A percentile compares a stretch with the other conserved stretches of the same genome.
phyloP scores from a whole-genome alignment of 2,888 invertebrate genomes.

The Girardia tigrina region DNA sequence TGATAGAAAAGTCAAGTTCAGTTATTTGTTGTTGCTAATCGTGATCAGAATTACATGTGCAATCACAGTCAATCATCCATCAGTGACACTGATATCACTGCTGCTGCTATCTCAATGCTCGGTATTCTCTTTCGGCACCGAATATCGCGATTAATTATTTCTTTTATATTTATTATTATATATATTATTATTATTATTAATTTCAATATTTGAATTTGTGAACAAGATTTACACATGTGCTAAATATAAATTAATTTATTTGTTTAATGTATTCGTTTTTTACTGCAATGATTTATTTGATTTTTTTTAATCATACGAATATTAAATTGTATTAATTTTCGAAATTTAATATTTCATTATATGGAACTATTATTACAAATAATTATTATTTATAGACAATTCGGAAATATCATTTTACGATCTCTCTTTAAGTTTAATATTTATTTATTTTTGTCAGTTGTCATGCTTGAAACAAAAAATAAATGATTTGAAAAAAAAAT shows the following conservation, averaged over 20 bases:
- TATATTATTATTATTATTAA: slow-evolving; percentile 5
- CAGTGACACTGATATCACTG: too few species aligned
- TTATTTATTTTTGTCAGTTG: neutral
- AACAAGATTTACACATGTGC: slow-evolving; percentile 1
- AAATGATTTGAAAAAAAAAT: neutral
- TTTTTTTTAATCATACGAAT: neutral
- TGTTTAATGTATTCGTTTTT: neutral
- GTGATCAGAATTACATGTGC: neutral
- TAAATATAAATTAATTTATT: slow-evolving; percentile 23
- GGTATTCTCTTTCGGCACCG: neutral
- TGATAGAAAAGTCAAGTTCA: neutral
- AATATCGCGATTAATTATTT: neutral
- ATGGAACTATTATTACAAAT: too few species aligned
- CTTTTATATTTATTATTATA: slow-evolving; percentile 19
- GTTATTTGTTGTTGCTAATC: neutral
- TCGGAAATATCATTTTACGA: too few species aligned
- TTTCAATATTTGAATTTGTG: slow-evolving; percentile 1
- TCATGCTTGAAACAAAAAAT: neutral
- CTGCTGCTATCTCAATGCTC: slow-evolving; percentile 6
- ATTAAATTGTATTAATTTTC: neutral
- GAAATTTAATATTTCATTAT: neutral
- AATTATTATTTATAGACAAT: too few species aligned
- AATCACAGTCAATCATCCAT: neutral
- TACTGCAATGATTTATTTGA: neutral
- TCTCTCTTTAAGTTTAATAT: too few species aligned